phyloP scores from a whole-genome alignment of 2,113 vertebrate genomes.

The Brachyhypopomus occidentalis region DNA sequence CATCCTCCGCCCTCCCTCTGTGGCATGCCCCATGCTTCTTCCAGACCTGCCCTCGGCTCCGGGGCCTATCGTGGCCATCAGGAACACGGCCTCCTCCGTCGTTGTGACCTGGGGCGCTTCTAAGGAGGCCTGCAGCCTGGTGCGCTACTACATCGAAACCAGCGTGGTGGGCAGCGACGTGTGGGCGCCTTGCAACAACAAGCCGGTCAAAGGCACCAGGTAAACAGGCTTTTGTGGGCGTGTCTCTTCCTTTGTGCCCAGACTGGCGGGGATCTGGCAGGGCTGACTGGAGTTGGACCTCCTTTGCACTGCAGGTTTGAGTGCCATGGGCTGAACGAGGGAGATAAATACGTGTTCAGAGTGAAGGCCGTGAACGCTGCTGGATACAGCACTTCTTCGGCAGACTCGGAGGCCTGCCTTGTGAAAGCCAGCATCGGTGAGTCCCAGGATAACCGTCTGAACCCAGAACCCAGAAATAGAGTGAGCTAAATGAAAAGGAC shows the following conservation, averaged over 20 bases:
- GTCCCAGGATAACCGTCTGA: conserved; percentile 50
- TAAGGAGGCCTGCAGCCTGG: conserved; percentile 82
- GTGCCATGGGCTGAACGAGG: conserved; percentile 86
- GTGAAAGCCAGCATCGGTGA: conserved; percentile 91
- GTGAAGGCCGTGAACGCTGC: conserved; percentile 96
- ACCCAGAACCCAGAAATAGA: not conserved
- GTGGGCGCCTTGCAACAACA: conserved; percentile 97
- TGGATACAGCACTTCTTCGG: conserved; percentile 88
- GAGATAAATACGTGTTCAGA: conserved; percentile 84
- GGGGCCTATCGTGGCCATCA: conserved; percentile 78
- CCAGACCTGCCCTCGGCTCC: conserved; percentile 89
- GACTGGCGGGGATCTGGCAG: not conserved
- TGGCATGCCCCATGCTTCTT: not conserved
- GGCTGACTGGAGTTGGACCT: not conserved
- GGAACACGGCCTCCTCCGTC: conserved; percentile 90
- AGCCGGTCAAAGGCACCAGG: conserved; percentile 91
- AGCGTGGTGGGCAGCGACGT: conserved; percentile 83
- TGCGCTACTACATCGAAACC: conserved; percentile 92
- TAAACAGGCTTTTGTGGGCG: conserved; percentile 57
- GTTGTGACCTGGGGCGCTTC: conserved; percentile 86
- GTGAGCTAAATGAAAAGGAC: not conserved
- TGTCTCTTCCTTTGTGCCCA: not conserved
- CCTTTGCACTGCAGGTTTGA: conserved; percentile 79
- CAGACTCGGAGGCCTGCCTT: conserved; percentile 84
- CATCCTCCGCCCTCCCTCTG: conserved; percentile 7